Base-by-base conservation (phyloP, 53 echinoderm and acorn worm species). In the Stichopus horrens region DNA sequence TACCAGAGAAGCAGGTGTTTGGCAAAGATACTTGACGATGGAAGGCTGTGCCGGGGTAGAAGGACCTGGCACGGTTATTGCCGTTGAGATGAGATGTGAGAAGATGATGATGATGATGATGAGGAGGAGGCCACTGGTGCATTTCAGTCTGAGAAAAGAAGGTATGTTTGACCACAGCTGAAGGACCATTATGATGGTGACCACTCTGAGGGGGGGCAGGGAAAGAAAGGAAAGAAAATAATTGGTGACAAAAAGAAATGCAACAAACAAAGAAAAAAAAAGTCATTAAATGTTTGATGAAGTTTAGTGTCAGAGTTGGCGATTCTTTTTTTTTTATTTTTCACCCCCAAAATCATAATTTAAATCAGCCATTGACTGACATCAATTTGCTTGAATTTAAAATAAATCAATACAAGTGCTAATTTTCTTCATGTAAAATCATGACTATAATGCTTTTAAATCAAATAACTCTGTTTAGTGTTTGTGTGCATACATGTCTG, bases 1-100 rank as follows among this genome's bases (percentile, higher is more conserved):
- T 74, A 57, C 58, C 54, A 53, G 74, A 75, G 57, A 74, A 75
- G 23, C 55, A 87, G 71, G 87, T n/a, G 75, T 74, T 87, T 74
- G 87, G 87, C 74, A 87, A 75, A 52, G 87, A 87, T 58, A 74
- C 54, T 58, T 87, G 87, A 11, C 87, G 87, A 75, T 87, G 75
- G 58, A 87, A 87, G 86, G 5, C 52, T 8, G 67, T 0, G 67
- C 86, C 66, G 19, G 57, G 81, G 81, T 81, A n/a, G 56, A 9
- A 52, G 4, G 66, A 16, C 52, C 86, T 86, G 60, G 58, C 56
- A 58, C 60, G 66, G 5, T 53, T 86, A 86, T 86, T 86, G 86
- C 86, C 71, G 66, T 86, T 68, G 71, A 67, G 86, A 53, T 86
- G 86, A 66, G 86, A 68, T 86, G 66, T 68, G 18, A 86, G 71